These are phyloP conservation scores for Drosophila kurseongensis DNA, from an alignment of 1,140 invertebrate species.

Conservation along the genomic window DNA sequence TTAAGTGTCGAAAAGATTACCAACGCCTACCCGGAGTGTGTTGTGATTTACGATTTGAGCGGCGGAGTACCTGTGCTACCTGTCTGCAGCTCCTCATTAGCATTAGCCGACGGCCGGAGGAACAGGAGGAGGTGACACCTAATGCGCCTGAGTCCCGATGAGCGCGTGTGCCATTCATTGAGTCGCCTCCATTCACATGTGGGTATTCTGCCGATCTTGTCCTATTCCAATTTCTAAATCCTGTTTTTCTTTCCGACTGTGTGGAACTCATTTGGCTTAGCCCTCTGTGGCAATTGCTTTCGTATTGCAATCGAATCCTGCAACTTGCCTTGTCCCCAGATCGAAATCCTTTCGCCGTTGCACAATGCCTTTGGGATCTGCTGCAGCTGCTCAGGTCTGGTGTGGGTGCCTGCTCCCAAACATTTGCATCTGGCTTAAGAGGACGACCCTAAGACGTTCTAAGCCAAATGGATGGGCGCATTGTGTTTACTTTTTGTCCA, in stretches of 20 bases:
- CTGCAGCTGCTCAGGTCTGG: conserved; percentile 19
- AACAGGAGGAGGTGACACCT: conserved; percentile 38
- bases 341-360: conserved; percentile 51
- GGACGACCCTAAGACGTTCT: conserved; percentile 24
- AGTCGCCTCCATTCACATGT: conserved; percentile 11
- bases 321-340: conserved; percentile 25
- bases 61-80: conserved; percentile 21
- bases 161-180: conserved; percentile 44
- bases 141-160: conserved; percentile 16
- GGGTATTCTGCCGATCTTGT: conserved; percentile 16
- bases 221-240: conserved; percentile 53
- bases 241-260: conserved; percentile 10
- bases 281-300: conserved; percentile 34
- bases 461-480: conserved; percentile 14
- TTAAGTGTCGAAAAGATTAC: conserved; percentile 75
- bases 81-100: conserved; percentile 49
- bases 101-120: conserved; percentile 24
- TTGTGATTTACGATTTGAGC: conserved; percentile 54
- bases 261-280: conserved; percentile 53
- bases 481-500: conserved; percentile 5
- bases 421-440: conserved; percentile 54
- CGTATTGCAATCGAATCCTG: conserved; percentile 62
- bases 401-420: conserved; percentile 40
- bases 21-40: conserved; percentile 46
- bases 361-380: conserved; percentile 24